A percentile compares a stretch with the other conserved stretches of the same genome.
phyloP scores from a whole-genome alignment of 2,888 invertebrate genomes.

The Dermolepida albohirtum region DNA sequence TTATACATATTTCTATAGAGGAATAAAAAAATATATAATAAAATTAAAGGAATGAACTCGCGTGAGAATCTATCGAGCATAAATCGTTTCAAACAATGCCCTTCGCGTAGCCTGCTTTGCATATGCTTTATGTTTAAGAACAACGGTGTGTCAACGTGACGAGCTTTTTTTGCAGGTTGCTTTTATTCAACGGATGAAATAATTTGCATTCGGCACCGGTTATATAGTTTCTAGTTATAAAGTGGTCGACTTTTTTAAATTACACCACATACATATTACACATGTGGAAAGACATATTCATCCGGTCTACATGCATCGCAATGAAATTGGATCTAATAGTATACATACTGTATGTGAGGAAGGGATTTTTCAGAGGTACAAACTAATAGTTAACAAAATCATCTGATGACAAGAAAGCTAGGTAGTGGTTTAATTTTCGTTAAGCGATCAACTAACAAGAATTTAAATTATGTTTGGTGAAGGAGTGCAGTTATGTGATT shows the following conservation, averaged over 20 bases:
- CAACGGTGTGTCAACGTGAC: slow-evolving; percentile 55
- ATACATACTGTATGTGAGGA: no score
- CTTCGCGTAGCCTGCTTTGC: slow-evolving; percentile 48
- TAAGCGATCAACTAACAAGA: no score
- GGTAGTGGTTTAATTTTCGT: no score
- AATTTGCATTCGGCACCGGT: slow-evolving; percentile 56
- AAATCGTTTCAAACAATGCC: slow-evolving; percentile 51
- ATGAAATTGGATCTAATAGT: no score
- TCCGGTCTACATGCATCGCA: no score
- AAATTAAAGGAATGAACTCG: slow-evolving; percentile 36
- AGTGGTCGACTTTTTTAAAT: slow-evolving; percentile 40
- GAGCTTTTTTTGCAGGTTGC: slow-evolving; percentile 56
- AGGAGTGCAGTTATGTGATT: no score
- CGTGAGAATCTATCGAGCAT: slow-evolving; percentile 53
- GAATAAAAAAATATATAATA: slow-evolving; percentile 23
- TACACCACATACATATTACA: neutral
- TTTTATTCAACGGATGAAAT: slow-evolving; percentile 50
- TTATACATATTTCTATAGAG: slow-evolving; percentile 10
- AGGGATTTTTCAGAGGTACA: no score
- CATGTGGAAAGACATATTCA: no score
- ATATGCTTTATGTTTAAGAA: slow-evolving; percentile 52
- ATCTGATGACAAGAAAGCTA: no score
- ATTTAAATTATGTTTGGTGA: no score
- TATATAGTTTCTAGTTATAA: slow-evolving; percentile 53
- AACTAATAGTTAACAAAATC: no score